These are phyloP conservation scores for Calidris pugnax DNA, from an alignment of 2,113 vertebrate species.

Conservation along the genomic window DNA sequence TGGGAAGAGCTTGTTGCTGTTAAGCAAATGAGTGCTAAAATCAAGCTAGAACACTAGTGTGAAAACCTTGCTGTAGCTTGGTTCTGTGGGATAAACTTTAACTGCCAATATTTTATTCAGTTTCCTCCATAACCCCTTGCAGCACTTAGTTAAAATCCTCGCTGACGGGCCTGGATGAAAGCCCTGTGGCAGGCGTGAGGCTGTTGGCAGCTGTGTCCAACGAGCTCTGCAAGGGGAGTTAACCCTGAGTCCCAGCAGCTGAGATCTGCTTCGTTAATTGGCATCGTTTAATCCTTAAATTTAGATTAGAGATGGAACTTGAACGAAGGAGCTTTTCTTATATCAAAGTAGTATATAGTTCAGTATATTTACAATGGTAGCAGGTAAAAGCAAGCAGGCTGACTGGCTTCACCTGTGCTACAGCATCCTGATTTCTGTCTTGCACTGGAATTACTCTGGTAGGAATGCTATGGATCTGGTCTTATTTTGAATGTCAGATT, in stretches of 20 bases:
- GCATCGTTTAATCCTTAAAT: background rate
- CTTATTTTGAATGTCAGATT: background rate
- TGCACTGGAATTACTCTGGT: background rate
- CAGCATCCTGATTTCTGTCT: background rate
- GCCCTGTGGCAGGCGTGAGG: fast-evolving
- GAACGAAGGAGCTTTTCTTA: background rate
- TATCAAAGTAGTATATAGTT: background rate
- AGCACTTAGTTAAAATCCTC: background rate
- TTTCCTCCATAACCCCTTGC: background rate
- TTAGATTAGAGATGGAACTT: background rate
- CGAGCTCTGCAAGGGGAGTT: fast-evolving
- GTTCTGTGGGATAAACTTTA: background rate
- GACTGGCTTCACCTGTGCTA: background rate
- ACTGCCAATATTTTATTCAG: background rate
- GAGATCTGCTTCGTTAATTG: background rate
- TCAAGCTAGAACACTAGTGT: background rate
- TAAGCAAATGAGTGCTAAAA: fast-evolving
- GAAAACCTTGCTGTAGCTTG: background rate
- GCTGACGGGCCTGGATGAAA: fast-evolving
- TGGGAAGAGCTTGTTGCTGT: background rate
- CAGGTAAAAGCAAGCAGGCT: background rate
- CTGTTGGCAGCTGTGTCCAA: fast-evolving
- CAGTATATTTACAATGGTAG: fast-evolving
- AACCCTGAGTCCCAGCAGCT: fast-evolving
- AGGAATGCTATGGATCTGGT: background rate